Conservation (phyloP, 2,888 invertebrate species). For the Stenoptilia bipunctidactyla region DNA sequence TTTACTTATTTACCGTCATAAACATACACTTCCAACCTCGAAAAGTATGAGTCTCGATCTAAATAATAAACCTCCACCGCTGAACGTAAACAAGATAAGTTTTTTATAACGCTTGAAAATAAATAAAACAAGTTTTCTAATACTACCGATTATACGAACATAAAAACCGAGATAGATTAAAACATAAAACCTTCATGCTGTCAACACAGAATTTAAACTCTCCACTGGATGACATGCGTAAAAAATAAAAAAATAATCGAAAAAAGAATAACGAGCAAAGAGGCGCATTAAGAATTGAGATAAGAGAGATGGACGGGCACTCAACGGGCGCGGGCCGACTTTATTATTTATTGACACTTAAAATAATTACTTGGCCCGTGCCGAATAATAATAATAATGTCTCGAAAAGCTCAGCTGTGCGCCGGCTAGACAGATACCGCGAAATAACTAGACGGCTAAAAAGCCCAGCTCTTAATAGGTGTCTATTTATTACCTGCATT, state of each 20-base stretch:
- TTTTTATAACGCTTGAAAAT: conserved; percentile 22
- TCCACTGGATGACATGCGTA: conserved; percentile 48
- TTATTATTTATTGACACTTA: conserved; percentile 72
- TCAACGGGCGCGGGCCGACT: conserved; percentile 56
- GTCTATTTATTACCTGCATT: not conserved
- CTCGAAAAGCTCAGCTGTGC: conserved; percentile 1
- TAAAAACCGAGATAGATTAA: conserved; percentile 65
- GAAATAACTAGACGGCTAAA: too few relatives aligned
- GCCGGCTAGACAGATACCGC: too few relatives aligned
- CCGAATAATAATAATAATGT: conserved; percentile 40
- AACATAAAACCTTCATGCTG: conserved; percentile 65
- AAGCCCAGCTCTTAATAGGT: not conserved
- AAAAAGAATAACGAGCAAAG: conserved; percentile 61
- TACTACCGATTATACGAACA: conserved; percentile 47
- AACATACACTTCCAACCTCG: too few relatives aligned
- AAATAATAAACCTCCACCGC: conserved; percentile 10
- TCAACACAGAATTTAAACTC: conserved; percentile 65
- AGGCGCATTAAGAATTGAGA: conserved; percentile 70
- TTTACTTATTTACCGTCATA: conserved; percentile 4
- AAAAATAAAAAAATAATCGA: conserved; percentile 45
- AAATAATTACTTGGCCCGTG: conserved; percentile 68
- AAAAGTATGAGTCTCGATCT: conserved; percentile 10
- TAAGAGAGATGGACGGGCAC: conserved; percentile 70
- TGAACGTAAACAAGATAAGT: conserved; percentile 41
- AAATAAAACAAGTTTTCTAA: conserved; percentile 31